Evolutionary conservation across 1,140 invertebrate species (phyloP), one percentile per base, ranked within the genome.

Genomic region (Laupala kohalensis): DNA sequence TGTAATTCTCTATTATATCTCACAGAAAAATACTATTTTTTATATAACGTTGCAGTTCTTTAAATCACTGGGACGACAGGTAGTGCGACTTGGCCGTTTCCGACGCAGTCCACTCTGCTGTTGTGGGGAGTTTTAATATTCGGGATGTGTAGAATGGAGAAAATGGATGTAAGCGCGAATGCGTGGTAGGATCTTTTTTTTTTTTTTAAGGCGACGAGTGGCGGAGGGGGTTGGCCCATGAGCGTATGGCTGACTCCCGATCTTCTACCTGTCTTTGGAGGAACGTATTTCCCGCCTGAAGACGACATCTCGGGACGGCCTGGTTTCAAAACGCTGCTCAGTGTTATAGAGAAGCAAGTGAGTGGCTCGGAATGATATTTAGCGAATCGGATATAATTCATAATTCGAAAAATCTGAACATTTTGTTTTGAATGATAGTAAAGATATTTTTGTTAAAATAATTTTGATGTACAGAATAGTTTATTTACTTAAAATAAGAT

Each of bases 221-320:
- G 93, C 19, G 84, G 88, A 76, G 93, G 94, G 15, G 88, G 95
- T 74, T 89, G 95, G 95, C 95, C 95, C 2, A 93, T 98, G 92
- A 95, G 89, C 78, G 92, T 98, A 4, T 97, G 96, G 83, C 80
- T 98, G 13, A 95, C 95, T 2, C 95, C 95, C 23, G 89, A 93
- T 76, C 83, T 97, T 71, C 88, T 88, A 70, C 96, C 96, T 0
- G 84, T 98, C 23, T 88, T 89, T 73, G 93, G 94, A 6, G 88
- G 83, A 25, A 90, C 88, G 6, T 94, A 92, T 79, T 93, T 90
- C 76, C 91, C 91, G 63, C 90, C 90, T 23, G 83, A 86, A 76
- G 89, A 93, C 76, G 85, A 84, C 68, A 90, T 86, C 79, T 85
- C 79, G 78, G 92, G 92, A 0, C 85, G 89, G 74, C 90, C 91